Percentiles rank a stretch among this genome's conserved stretches.
These are phyloP conservation scores for Parazoanthus darwini DNA, from an alignment of 92 coral and sea anemone species.

Conservation along the genomic window DNA sequence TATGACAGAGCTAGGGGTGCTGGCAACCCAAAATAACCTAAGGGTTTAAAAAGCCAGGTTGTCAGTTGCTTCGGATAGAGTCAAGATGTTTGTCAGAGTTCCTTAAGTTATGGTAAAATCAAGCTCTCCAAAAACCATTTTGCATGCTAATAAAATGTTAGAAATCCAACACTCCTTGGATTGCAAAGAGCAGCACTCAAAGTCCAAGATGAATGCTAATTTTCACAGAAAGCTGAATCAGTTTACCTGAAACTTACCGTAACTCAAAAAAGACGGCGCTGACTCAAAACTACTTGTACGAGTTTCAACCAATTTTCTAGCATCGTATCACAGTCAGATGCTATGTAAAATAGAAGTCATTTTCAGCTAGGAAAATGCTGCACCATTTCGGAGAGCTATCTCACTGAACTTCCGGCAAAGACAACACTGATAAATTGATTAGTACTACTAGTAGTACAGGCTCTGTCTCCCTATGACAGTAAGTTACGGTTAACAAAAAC, in stretches of 20 bases:
- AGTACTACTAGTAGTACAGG: no score
- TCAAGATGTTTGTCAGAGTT: neutral
- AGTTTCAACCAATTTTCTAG: no score
- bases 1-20: no score
- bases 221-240: neutral
- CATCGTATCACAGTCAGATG: neutral
- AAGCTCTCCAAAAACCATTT: neutral
- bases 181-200: neutral
- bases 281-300: neutral
- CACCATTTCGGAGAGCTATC: neutral
- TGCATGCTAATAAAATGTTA: neutral
- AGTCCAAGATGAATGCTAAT: neutral
- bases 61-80: neutral
- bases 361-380: neutral
- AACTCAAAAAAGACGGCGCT: neutral
- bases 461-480: neutral
- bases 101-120: no score
- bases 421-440: neutral
- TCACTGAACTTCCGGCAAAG: constrained; percentile 25
- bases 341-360: neutral
- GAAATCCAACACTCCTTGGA: neutral
- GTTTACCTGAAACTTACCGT: neutral
- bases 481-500: neutral
- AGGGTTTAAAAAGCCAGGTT: no score
- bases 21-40: no score